Evolutionary conservation across 2,797 vertebrate genomes (phyloP).

Genomic region (Tragelaphus oryx): DNA sequence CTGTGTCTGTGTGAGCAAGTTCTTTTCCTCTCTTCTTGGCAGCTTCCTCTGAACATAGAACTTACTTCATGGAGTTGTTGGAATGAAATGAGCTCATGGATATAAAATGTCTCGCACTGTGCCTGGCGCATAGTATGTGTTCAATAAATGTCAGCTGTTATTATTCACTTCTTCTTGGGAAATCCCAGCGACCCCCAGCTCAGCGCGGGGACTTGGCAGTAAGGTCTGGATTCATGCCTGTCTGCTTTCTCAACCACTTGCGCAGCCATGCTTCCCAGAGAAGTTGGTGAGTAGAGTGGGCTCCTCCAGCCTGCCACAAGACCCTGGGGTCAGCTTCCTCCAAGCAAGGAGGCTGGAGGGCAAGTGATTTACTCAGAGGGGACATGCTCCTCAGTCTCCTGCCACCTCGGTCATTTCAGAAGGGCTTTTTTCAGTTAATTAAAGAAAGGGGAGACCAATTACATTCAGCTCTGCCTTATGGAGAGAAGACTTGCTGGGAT

Average conservation of each 20-base stretch:
- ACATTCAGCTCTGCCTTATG: background rate
- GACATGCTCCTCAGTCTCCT: background rate
- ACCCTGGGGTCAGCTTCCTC: background rate
- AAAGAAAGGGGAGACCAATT: background rate
- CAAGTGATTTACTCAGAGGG: background rate
- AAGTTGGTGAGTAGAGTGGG: too few relatives aligned
- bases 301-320: background rate
- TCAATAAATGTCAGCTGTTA: background rate
- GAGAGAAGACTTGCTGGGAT: background rate
- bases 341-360: background rate
- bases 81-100: background rate
- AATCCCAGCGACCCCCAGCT: background rate
- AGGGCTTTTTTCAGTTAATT: background rate
- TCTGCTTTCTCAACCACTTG: background rate
- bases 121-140: background rate
- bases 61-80: background rate
- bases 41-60: slow-evolving; percentile 1
- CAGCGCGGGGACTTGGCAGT: background rate
- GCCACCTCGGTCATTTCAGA: background rate
- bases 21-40: background rate
- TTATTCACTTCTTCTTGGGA: background rate
- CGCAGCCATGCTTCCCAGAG: background rate
- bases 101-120: background rate
- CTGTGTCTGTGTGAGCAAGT: background rate
- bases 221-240: background rate